Base-by-base conservation (phyloP, 1,140 invertebrate species). In the Drosophila malerkotliana region DNA sequence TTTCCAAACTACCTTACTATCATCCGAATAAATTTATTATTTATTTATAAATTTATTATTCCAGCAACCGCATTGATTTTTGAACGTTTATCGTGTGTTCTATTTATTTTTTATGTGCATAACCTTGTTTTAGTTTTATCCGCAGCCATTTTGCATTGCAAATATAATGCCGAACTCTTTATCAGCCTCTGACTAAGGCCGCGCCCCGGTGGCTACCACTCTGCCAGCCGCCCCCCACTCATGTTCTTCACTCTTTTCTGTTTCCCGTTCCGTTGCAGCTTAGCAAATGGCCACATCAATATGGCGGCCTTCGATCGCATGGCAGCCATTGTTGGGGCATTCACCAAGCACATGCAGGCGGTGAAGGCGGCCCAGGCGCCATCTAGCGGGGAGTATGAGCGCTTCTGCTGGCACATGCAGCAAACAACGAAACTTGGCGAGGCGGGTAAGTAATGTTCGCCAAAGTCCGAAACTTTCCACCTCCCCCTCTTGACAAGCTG, bases 211-310 rank as follows among this genome's bases (percentile, higher is more conserved):
- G 5, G n/a, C 37, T 15, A 18, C 18, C 44, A 10, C 44, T 9
- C 14, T 12, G 21, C 21, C 21, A 21, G 21, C 3, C 21, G 21
- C 28, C 24, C 28, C 24, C 21, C 34, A 49, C 67, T 71, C 18
- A 56, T 68, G 49, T 24, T 21, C 15, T 8, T 14, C 21, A 24
- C 28, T 14, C 21, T 47, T 67, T 15, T 24, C 26, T 10, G 49
- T 51, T 30, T 10, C 18, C 3, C 15, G 7, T 8, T n/a, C 34
- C 32, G 18, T 60, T 85, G 24, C 64, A 92, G 91, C 53, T 77
- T 92, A 61, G 87, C 89, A 49, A 91, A 92, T 77, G 85, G 90
- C 72, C 84, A 91, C 83, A 90, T 92, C 79, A 92, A 92, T 81
- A 79, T 92, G 68, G 78, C 60, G 73, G 91, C 91, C 72, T 92